These are phyloP conservation scores for Littorina saxatilis DNA, from an alignment of 1,140 invertebrate genomes.

Conservation along the genomic window DNA sequence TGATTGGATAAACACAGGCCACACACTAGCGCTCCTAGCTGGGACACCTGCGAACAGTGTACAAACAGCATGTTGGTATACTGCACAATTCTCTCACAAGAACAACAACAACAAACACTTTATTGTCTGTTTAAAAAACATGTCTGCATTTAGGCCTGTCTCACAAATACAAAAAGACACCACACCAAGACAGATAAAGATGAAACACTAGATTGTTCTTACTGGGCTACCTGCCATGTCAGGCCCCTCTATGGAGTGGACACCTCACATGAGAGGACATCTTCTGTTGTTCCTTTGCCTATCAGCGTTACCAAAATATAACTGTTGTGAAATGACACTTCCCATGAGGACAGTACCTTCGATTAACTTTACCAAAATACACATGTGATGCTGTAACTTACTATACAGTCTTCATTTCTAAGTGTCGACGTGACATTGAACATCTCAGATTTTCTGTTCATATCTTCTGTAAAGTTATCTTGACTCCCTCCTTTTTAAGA, in stretches of 20 bases:
- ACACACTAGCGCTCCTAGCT: conserved; percentile 65
- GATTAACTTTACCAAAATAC: no score
- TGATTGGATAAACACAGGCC: conserved; percentile 71
- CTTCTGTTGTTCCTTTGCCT: background rate
- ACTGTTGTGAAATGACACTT: no score
- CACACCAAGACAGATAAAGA: no score
- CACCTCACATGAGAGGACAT: no score
- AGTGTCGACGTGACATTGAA: no score
- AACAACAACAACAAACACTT: background rate
- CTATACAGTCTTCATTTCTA: no score
- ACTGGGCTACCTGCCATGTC: background rate
- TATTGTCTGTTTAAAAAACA: background rate
- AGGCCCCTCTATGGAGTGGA: no score
- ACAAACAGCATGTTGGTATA: background rate
- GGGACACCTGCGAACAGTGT: conserved; percentile 48
- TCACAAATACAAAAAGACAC: conserved; percentile 15
- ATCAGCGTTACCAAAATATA: background rate
- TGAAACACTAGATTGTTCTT: background rate
- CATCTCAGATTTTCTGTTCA: no score
- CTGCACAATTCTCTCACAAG: background rate
- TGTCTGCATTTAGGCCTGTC: background rate
- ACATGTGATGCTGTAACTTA: no score
- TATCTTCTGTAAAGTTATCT: no score
- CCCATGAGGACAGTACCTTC: no score
- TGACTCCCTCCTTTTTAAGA: no score